phyloP scores from a whole-genome alignment of 2,888 invertebrate species.

The Lampropteryx suffumata region DNA sequence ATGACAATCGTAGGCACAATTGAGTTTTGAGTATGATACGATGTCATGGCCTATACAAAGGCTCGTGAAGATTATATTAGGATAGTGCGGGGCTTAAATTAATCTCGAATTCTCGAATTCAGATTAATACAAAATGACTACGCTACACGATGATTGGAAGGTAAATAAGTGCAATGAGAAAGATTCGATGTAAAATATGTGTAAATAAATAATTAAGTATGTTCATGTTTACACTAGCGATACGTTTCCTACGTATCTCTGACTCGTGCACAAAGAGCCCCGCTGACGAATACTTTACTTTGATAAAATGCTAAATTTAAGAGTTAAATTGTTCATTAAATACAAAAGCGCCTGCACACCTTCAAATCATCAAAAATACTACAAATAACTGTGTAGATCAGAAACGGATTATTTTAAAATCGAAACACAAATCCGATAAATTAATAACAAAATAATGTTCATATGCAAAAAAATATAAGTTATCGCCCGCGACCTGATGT shows the following conservation, averaged over 20 bases:
- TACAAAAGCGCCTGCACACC: slow-evolving; percentile 52
- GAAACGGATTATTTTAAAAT: slow-evolving; percentile 65
- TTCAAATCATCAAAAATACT: slow-evolving; percentile 71
- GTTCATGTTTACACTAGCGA: slow-evolving; percentile 6
- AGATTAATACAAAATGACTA: slow-evolving; percentile 24
- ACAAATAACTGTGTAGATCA: slow-evolving; percentile 63
- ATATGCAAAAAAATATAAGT: slow-evolving; percentile 65
- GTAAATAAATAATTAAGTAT: slow-evolving; percentile 20
- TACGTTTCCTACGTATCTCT: slow-evolving; percentile 4
- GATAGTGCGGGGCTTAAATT: slow-evolving; percentile 3
- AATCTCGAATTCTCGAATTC: too few species aligned
- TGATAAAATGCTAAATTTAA: slow-evolving; percentile 39
- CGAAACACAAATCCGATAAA: slow-evolving; percentile 70
- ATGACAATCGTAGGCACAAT: slow-evolving; percentile 22
- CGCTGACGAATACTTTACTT: slow-evolving; percentile 7
- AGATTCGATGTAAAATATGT: slow-evolving; percentile 16
- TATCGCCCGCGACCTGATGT: slow-evolving; percentile 42
- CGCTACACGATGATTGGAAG: slow-evolving; percentile 12
- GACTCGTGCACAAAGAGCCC: slow-evolving; percentile 6
- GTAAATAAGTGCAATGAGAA: slow-evolving; percentile 13
- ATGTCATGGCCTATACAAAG: too few species aligned
- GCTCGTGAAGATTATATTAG: background rate
- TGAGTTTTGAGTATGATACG: slow-evolving; percentile 9
- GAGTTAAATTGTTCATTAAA: slow-evolving; percentile 39
- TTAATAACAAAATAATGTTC: slow-evolving; percentile 75